Evolutionary conservation across 2,113 vertebrate genomes (phyloP).

Genomic region (Parus major): DNA sequence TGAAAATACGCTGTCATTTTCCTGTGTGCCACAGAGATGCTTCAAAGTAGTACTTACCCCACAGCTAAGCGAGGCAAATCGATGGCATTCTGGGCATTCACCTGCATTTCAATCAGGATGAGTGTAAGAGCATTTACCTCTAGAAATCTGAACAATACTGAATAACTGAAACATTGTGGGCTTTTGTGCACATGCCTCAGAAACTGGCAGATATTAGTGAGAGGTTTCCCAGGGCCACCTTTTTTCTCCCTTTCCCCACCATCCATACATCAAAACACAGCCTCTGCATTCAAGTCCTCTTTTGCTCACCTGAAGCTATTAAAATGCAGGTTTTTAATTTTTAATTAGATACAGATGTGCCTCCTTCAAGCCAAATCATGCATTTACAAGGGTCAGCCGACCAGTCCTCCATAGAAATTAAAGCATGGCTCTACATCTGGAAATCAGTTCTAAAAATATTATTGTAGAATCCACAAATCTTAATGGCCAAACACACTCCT

Average conservation of each 20-base stretch:
- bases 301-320: not conserved
- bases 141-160: not conserved
- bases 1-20: not conserved
- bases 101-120: not conserved
- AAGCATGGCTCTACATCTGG: not conserved
- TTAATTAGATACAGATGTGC: not conserved
- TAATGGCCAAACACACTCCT: not conserved
- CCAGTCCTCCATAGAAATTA: not conserved
- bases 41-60: not conserved
- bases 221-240: not conserved
- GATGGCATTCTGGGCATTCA: not conserved
- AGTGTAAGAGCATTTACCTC: not conserved
- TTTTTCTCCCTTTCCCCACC: not conserved
- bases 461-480: not conserved
- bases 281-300: not conserved
- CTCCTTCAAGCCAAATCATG: not conserved
- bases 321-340: not conserved
- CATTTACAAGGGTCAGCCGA: not conserved
- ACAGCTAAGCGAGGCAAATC: not conserved
- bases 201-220: not conserved
- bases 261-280: fast-evolving
- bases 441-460: not conserved
- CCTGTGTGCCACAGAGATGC: not conserved
- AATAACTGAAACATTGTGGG: not conserved
- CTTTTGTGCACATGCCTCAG: not conserved